A percentile compares a stretch with the other conserved stretches of the same genome.
These are phyloP conservation scores for Idaea straminata DNA, from an alignment of 2,888 invertebrate genomes.

Conservation along the genomic window DNA sequence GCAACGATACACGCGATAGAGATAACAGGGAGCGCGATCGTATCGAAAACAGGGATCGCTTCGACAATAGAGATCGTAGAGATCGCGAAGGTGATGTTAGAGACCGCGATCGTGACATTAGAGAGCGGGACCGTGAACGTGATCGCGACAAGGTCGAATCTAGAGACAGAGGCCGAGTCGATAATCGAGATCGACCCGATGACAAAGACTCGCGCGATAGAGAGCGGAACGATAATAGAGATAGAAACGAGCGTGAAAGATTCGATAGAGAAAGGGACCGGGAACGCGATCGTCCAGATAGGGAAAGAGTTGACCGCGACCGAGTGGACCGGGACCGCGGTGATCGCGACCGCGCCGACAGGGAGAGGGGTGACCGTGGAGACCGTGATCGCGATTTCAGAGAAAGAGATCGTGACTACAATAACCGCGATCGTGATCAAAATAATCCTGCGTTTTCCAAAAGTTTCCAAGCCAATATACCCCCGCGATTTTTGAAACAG, in stretches of 20 bases:
- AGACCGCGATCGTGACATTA: slow-evolving; percentile 39
- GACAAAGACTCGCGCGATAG: slow-evolving; percentile 48
- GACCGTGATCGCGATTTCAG: slow-evolving; percentile 53
- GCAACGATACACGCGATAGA: slow-evolving; percentile 42
- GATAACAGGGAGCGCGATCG: slow-evolving; percentile 38
- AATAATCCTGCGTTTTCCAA: slow-evolving; percentile 84
- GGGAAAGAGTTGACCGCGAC: slow-evolving; percentile 28
- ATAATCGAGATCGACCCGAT: slow-evolving; percentile 39
- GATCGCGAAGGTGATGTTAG: slow-evolving; percentile 29
- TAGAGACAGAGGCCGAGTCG: slow-evolving; percentile 24
- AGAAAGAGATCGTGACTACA: slow-evolving; percentile 56
- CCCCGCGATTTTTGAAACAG: slow-evolving; percentile 91
- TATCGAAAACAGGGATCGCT: slow-evolving; percentile 38
- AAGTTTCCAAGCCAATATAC: slow-evolving; percentile 90
- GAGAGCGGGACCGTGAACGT: slow-evolving; percentile 35
- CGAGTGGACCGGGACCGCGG: slow-evolving; percentile 56
- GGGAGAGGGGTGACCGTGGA: slow-evolving; percentile 16
- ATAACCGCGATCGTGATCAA: slow-evolving; percentile 70
- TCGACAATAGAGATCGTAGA: slow-evolving; percentile 31
- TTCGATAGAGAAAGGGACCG: slow-evolving; percentile 47
- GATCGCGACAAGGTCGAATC: slow-evolving; percentile 34
- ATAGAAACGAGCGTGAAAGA: slow-evolving; percentile 42
- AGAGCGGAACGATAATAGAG: slow-evolving; percentile 42
- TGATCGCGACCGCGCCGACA: slow-evolving; percentile 35
- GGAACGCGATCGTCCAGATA: slow-evolving; percentile 38